Conservation (phyloP, 2,797 vertebrate genomes). For the Coreius guichenoti region DNA sequence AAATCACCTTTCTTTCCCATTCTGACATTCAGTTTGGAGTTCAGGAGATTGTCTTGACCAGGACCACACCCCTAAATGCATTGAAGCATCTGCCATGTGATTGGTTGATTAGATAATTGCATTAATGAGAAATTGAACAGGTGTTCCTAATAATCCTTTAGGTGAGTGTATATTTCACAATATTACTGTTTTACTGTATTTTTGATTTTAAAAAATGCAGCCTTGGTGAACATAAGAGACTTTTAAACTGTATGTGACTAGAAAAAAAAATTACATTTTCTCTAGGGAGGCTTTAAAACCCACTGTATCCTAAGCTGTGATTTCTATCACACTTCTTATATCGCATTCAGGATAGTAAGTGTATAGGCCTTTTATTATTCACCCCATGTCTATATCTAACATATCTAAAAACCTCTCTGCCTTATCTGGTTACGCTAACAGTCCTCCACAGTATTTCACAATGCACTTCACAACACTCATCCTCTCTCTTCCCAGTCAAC, state of each 20-base stretch:
- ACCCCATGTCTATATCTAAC: constrained; percentile 9
- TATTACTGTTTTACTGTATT: not conserved
- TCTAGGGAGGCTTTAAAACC: not conserved
- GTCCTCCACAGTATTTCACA: constrained; percentile 4
- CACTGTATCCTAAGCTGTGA: not conserved
- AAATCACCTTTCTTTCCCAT: no score
- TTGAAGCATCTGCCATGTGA: no score
- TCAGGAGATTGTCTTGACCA: no score
- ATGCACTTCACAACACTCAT: constrained; percentile 8
- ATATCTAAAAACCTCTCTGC: constrained; percentile 13
- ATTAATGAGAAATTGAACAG: no score
- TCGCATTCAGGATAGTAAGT: not conserved
- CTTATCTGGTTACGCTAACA: constrained; percentile 3
- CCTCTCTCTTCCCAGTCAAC: constrained; percentile 27
- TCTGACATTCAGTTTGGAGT: no score
- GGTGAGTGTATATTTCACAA: not conserved
- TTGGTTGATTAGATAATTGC: no score
- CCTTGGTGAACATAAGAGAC: not conserved
- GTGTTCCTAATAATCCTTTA: no score
- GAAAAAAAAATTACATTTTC: not conserved
- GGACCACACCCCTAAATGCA: no score
- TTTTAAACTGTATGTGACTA: not conserved
- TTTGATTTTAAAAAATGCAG: not conserved
- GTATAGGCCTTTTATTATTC: not conserved
- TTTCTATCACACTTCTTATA: not conserved